Base-by-base conservation (phyloP, 2,888 invertebrate species). In the Spisula solida region DNA sequence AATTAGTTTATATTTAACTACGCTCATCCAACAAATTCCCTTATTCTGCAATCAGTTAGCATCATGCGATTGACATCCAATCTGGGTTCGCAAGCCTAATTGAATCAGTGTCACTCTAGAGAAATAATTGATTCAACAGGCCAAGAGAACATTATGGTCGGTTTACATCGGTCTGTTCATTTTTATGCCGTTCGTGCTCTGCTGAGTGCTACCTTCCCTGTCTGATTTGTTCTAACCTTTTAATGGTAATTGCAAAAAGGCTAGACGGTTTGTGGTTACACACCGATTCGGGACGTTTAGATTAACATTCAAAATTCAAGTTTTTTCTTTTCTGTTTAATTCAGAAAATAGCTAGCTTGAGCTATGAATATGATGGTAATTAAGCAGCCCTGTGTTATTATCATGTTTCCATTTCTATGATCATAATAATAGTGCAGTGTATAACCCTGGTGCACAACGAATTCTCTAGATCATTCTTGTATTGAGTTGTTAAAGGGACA, bases 81-180 rank as follows among this genome's bases (percentile, higher is more conserved):
- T 82, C 85, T 55, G 56, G 41, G 81, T 79, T 51, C 31, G 66
- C 47, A 34, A 51, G 60, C 56, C 60, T 85, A 91, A 91, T 91
- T 91, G 75, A 48, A 91, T 91, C 87, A 88, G 86, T 82, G 82
- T 87, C 88, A 85, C 81, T 78, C 78, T 78, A 48, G 83, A 89
- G 75, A 75, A 79, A 82, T 89, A 91, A 91, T 91, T 89, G 91
- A 87, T 82, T 81, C 88, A 80, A 85, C 75, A 16, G 29, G 87
- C 31, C 85, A 79, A 14, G 85, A 51, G 85, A 85, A 66, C 20
- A 66, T 66, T 25, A n/a, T 66, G 60, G n/a, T n/a, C 1, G 60
- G 20, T 66, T n/a, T 25, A 25, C 8, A 25, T 25, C 60, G n/a
- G 25, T 10, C 25, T 66, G 8, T 8, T 41, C 2, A 41, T 41